Base-by-base conservation (phyloP, 2,797 vertebrate genomes). In the Petrocephalus schoutedeni region DNA sequence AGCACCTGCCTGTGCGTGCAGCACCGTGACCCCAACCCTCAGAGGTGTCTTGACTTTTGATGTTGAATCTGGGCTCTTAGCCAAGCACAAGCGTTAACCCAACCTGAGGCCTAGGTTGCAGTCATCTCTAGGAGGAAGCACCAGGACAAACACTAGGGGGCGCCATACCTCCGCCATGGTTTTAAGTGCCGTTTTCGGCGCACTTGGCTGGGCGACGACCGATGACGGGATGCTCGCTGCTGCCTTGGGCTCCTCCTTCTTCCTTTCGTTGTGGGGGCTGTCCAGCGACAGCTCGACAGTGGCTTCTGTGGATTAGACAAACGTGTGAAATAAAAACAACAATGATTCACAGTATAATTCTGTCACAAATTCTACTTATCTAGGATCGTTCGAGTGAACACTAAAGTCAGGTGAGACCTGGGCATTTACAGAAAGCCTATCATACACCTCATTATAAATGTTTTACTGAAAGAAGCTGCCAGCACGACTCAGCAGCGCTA, bases 221-320 rank as follows among this genome's bases (percentile, higher is more conserved):
- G 96, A 91, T 77, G 96, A 91, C 82, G 96, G 89, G 80, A 90
- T 91, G 89, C 96, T 93, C 53, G 80, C 92, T 14, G 96, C 93
- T 0, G 93, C 90, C 92, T 95, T 97, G 91, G 92, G 86, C 0
- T 54, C 58, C 12, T 92, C 94, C 54, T 96, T 96, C 94, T 96
- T 98, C 90, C 96, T 95, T 90, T 95, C 96, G 74, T 92, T 97
- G 7, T 91, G 95, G 0, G 96, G 94, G 89, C 93, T 98, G 91
- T 99, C 98, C 16, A 99, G 95, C 86, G 98, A 98, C 57, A 99
- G 93, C 91, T 99, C 98, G 83, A 99, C 98, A 0, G 98, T 98
- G 91, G 98, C 98, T 93, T 99, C 98, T 99, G 93, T 88, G n/a
- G 49, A 51, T 83, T 54, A 28, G 92, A 58, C 14, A 59, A 56